Evolutionary conservation across 2,113 vertebrate species (phyloP).

Genomic region (Polypterus bichir): DNA sequence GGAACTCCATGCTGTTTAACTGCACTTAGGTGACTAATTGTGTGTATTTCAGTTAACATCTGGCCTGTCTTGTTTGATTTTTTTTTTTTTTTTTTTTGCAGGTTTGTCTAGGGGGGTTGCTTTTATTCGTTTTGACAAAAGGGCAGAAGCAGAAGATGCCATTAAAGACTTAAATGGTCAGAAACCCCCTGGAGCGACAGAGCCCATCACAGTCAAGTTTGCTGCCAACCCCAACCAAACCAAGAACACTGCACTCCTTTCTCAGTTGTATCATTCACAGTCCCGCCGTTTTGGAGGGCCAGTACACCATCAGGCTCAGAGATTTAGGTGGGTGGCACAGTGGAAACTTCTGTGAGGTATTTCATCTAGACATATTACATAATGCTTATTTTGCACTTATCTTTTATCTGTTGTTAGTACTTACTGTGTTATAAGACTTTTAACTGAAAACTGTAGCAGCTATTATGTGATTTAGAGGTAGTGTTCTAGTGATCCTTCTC

Average conservation of each 20-base stretch:
- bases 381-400: too few species aligned
- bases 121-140: slow-evolving; percentile 93
- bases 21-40: not conserved
- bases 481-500: too few species aligned
- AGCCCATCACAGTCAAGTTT: slow-evolving; percentile 92
- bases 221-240: slow-evolving; percentile 94
- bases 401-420: too few species aligned
- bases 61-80: slow-evolving; percentile 18
- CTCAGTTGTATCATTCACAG: slow-evolving; percentile 88
- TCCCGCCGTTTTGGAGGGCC: slow-evolving; percentile 86
- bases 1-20: too few species aligned
- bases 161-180: slow-evolving; percentile 92
- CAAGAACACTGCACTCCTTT: slow-evolving; percentile 85
- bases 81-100: slow-evolving; percentile 40
- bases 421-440: too few species aligned
- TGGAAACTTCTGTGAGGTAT: too few species aligned
- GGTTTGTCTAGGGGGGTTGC: slow-evolving; percentile 87
- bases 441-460: too few species aligned
- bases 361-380: too few species aligned
- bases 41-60: not conserved
- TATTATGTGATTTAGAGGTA: too few species aligned
- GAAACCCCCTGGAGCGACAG: slow-evolving; percentile 79
- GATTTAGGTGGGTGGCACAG: slow-evolving; percentile 72
- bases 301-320: slow-evolving; percentile 89
- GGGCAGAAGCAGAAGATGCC: slow-evolving; percentile 88